Percentiles rank a stretch among this genome's conserved stretches.
These are phyloP conservation scores for Crenichthys baileyi DNA, from an alignment of 2,797 vertebrate species.

Conservation along the genomic window DNA sequence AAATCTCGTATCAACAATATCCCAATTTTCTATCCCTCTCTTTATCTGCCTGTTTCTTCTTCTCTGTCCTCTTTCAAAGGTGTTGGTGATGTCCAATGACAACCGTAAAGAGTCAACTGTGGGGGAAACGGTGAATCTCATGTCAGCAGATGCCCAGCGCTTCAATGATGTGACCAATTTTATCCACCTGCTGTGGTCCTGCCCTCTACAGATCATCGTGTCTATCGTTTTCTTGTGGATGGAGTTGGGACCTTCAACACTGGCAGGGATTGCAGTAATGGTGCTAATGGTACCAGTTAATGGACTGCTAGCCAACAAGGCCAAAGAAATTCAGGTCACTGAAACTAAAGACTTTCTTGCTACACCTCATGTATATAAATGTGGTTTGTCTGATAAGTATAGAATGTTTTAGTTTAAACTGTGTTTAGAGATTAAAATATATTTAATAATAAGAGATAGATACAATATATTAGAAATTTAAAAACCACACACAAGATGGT, in stretches of 20 bases:
- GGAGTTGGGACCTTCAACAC: conserved; percentile 89
- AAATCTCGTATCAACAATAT: too few relatives aligned
- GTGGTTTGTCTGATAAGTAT: neutral
- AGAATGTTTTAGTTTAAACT: neutral
- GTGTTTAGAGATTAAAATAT: neutral
- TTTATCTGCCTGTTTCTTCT: neutral
- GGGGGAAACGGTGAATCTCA: conserved; percentile 96
- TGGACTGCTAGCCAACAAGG: conserved; percentile 82
- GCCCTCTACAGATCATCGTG: conserved; percentile 88
- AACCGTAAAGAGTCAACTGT: conserved; percentile 88
- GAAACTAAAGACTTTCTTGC: neutral
- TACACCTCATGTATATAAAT: neutral
- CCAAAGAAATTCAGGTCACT: conserved; percentile 86
- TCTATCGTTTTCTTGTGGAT: conserved; percentile 88
- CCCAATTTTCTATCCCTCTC: neutral
- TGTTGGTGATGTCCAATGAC: conserved; percentile 87
- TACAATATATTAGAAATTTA: neutral
- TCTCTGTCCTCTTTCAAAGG: conserved; percentile 71
- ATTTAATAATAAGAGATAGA: neutral
- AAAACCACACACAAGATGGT: neutral
- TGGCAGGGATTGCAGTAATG: conserved; percentile 90
- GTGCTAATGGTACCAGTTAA: conserved; percentile 90
- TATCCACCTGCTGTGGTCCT: conserved; percentile 93
- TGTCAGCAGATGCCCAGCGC: conserved; percentile 96
- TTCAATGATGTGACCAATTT: conserved; percentile 90